A percentile compares a stretch with the other conserved stretches of the same genome.
phyloP scores from a whole-genome alignment of 2,797 vertebrate species.

The Danio jaintianensis region DNA sequence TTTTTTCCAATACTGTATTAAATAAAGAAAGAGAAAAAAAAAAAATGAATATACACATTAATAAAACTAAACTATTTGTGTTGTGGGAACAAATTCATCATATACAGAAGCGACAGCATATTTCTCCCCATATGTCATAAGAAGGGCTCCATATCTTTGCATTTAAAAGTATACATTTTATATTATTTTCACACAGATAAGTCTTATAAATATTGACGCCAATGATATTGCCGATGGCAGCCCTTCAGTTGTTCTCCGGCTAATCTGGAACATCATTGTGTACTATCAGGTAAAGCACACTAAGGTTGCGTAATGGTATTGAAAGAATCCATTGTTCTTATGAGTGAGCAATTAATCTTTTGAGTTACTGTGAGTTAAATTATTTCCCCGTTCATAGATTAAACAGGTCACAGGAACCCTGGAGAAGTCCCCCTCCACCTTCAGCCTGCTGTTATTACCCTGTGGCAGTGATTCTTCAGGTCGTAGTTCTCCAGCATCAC shows the following conservation, averaged over 20 bases:
- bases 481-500: slow-evolving; percentile 79
- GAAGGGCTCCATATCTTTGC: neutral
- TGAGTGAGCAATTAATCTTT: neutral
- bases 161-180: neutral
- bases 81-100: neutral
- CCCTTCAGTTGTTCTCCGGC: slow-evolving; percentile 86
- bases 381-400: slow-evolving; percentile 61
- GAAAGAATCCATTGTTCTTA: neutral
- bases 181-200: slow-evolving; percentile 78
- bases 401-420: slow-evolving; percentile 65
- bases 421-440: slow-evolving; percentile 69
- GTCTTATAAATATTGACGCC: slow-evolving; percentile 87
- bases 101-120: no score
- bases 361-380: neutral
- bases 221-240: slow-evolving; percentile 88
- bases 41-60: no score
- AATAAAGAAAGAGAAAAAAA: neutral
- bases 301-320: neutral
- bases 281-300: slow-evolving; percentile 84
- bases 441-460: slow-evolving; percentile 85
- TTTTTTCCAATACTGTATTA: no score
- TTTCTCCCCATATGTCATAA: neutral
- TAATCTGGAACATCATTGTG: slow-evolving; percentile 93
- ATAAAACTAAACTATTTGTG: no score
- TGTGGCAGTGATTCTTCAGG: slow-evolving; percentile 78